Conservation (phyloP, 1,140 invertebrate genomes). For the Camponotus pennsylvanicus region DNA sequence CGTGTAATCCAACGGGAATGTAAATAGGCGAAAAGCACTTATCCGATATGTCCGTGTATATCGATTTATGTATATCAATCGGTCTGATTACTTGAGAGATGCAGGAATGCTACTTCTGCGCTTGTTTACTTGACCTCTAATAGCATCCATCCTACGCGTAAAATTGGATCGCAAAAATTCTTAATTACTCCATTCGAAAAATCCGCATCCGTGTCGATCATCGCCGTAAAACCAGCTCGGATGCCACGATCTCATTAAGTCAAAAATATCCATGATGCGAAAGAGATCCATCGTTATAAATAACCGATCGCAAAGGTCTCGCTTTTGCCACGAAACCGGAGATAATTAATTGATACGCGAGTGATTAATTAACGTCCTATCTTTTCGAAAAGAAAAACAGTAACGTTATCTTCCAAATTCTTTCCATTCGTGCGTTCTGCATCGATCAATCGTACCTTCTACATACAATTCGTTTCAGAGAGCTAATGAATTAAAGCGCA, state of each 20-base stretch:
- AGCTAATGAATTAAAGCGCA: neutral
- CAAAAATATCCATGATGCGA: neutral
- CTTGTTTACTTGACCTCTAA: neutral
- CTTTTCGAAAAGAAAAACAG: neutral
- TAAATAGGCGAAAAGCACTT: neutral
- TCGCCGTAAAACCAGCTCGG: neutral
- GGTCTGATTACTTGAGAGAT: neutral
- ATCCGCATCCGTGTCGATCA: neutral
- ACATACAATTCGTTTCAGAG: neutral
- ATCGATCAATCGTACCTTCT: neutral
- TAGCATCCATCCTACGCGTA: neutral
- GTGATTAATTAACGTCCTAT: neutral
- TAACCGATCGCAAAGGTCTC: neutral
- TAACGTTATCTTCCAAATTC: neutral
- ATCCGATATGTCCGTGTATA: too few species aligned
- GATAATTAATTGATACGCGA: neutral
- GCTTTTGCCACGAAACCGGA: neutral
- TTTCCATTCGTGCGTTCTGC: neutral
- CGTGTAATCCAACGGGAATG: neutral
- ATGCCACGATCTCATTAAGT: neutral
- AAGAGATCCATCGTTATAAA: neutral
- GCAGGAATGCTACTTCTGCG: neutral
- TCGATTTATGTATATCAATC: neutral
- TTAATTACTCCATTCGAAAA: conserved; percentile 32
- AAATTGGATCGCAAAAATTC: neutral